Conservation (phyloP, 2,888 invertebrate genomes). For the Apodemia hepburni region DNA sequence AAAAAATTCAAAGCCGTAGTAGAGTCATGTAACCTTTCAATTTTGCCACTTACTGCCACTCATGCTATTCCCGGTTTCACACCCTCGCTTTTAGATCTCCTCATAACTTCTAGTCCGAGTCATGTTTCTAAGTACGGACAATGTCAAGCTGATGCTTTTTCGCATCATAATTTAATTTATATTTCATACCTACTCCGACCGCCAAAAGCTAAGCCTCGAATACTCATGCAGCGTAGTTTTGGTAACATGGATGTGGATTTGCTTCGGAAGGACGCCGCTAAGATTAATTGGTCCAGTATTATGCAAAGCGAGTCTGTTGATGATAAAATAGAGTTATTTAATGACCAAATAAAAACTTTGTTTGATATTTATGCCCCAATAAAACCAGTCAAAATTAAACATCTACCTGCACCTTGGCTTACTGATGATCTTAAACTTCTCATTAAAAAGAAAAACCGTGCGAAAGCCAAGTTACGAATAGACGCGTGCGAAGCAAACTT, state of each 20-base stretch:
- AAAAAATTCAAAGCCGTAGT: background rate
- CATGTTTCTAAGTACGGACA: too few relatives aligned
- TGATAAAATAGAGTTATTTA: background rate
- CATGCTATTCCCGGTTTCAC: background rate
- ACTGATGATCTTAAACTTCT: background rate
- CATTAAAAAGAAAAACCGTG: background rate
- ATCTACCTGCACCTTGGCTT: background rate
- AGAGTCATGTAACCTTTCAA: conserved; percentile 2
- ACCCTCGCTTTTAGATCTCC: too few relatives aligned
- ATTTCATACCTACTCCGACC: background rate
- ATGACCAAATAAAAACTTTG: background rate
- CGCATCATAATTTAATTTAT: background rate
- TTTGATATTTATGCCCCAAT: background rate
- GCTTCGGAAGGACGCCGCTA: too few relatives aligned
- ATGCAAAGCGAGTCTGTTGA: background rate
- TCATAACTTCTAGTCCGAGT: too few relatives aligned
- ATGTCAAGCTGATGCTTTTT: background rate
- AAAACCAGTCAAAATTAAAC: background rate
- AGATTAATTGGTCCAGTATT: too few relatives aligned
- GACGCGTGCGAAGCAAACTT: background rate
- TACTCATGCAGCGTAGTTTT: too few relatives aligned
- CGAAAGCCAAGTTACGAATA: background rate
- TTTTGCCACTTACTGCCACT: background rate
- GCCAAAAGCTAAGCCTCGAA: background rate
- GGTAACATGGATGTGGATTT: too few relatives aligned